phyloP scores from a whole-genome alignment of 2,888 invertebrate species.

The Adineta ricciae region DNA sequence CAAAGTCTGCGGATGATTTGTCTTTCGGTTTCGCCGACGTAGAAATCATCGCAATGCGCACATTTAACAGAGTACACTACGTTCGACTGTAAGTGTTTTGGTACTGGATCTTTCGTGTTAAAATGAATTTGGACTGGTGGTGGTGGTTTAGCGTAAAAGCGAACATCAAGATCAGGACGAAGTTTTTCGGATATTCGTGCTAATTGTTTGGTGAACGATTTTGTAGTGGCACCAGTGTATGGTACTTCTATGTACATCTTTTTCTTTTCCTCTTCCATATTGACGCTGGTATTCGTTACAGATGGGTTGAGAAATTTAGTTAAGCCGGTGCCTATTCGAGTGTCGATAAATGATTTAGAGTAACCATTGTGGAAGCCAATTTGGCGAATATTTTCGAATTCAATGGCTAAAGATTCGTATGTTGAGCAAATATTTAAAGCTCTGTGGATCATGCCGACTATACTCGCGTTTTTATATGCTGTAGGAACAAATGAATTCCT shows the following conservation, averaged over 20 bases:
- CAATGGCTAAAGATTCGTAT: background rate
- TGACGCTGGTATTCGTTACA: background rate
- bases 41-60: background rate
- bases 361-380: background rate
- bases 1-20: background rate
- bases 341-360: background rate
- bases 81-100: background rate
- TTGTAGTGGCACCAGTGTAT: background rate
- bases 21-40: background rate
- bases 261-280: background rate
- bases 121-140: background rate
- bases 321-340: background rate
- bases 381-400: background rate
- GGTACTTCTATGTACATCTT: background rate
- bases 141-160: background rate
- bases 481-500: background rate
- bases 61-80: background rate
- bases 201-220: background rate
- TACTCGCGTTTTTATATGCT: background rate
- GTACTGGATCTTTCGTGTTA: background rate
- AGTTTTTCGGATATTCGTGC: background rate
- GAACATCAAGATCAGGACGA: background rate
- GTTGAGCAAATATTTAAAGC: background rate
- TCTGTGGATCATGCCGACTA: background rate
- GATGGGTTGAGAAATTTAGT: background rate